Evolutionary conservation across 2,113 vertebrate species (phyloP).

Genomic region (Carassius auratus): DNA sequence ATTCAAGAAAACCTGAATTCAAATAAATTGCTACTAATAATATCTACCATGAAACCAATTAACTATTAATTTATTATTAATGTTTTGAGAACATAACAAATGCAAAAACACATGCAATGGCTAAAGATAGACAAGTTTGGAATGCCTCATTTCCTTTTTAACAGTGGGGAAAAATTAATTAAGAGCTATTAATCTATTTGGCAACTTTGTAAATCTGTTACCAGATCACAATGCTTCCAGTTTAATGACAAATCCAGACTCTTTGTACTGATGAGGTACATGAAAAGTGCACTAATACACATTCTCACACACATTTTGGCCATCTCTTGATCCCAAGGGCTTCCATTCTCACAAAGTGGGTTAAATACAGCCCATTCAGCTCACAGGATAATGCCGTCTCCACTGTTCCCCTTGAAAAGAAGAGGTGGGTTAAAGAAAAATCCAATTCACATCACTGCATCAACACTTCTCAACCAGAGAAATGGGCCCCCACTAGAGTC

Average conservation of each 20-base stretch:
- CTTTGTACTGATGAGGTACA: constrained; percentile 25
- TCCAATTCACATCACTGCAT: constrained; percentile 31
- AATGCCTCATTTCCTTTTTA: background rate
- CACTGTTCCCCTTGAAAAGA: constrained; percentile 39
- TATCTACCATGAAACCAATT: background rate
- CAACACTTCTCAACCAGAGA: constrained; percentile 38
- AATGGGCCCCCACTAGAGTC: constrained; percentile 18
- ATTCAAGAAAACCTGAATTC: background rate
- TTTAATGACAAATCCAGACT: constrained; percentile 26
- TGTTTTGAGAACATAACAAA: background rate
- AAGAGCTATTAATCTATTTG: constrained; percentile 9
- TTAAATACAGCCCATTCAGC: constrained; percentile 40
- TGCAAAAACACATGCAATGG: background rate
- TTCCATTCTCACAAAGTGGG: constrained; percentile 30
- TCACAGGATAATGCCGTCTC: constrained; percentile 33
- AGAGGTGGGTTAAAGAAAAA: constrained; percentile 40
- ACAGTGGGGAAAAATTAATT: background rate
- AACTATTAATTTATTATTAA: background rate
- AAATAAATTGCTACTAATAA: too few relatives aligned
- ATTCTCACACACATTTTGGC: constrained; percentile 14
- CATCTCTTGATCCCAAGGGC: constrained; percentile 38
- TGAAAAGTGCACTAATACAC: constrained; percentile 16
- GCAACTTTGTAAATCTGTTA: constrained; percentile 25
- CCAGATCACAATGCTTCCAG: constrained; percentile 10
- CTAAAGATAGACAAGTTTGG: too few relatives aligned